Evolutionary conservation across 1,140 invertebrate species (phyloP), one percentile per base, ranked within the genome.

Genomic region (Drosophila punjabiensis): DNA sequence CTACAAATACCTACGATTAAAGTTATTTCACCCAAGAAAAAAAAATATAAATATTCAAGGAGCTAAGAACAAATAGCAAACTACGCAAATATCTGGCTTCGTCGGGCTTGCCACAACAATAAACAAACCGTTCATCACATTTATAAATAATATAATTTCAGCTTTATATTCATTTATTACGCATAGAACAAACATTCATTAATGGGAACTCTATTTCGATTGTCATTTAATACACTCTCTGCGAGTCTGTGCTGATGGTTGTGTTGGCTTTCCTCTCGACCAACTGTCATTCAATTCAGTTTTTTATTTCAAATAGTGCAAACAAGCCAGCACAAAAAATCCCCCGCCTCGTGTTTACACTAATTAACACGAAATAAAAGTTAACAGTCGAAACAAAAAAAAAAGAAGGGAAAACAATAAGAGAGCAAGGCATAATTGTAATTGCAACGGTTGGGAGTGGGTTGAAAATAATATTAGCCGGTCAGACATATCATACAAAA

Each of bases 351-450:
- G 37, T 52, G 41, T 43, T 61, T 73, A 74, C 70, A 74, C 70
- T 74, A 74, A 74, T 74, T 74, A 74, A 74, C 70, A 73, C 68
- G 67, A 55, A 71, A 71, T 32, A 71, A 73, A 56, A 73, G 66
- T 73, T 59, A 59, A 45, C 43, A 35, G 67, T 11, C 48, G 24
- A 56, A 43, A 59, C 16, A 48, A 37, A 43, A 35, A 45, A 45
- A 50, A 48, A 24, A 9, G 13, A 8, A 7, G 18, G 18, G 16
- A 60, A 32, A 39, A 59, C 35, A 60, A 59, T 28, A 52, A 52
- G 30, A 20, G 53, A 61, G 24, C 66, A 50, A 71, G 20, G 20
- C 48, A 48, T 41, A 50, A 74, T 71, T 73, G 53, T 73, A 73
- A 73, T 74, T 73, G 71, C 59, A 28, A 32, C 45, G 70, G n/a